Percentiles rank a stretch among this genome's conserved stretches.
These are phyloP conservation scores for Actias luna DNA, from an alignment of 2,888 invertebrate species.

Conservation along the genomic window DNA sequence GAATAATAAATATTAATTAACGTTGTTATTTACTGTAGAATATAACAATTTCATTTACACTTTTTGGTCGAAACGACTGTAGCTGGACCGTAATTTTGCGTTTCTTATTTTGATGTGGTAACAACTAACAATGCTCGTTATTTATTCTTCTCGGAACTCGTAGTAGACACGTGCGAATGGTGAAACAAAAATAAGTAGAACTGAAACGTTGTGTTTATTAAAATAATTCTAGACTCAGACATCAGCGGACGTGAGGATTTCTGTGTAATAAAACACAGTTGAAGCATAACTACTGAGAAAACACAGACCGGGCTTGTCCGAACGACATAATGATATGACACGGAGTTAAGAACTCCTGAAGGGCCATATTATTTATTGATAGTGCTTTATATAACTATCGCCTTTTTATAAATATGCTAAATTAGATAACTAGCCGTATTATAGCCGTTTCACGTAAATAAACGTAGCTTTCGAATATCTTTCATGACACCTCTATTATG, in stretches of 20 bases:
- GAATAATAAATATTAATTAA: background rate
- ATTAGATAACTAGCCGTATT: background rate
- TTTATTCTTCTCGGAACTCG: background rate
- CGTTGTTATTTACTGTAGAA: background rate
- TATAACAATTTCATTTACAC: no score
- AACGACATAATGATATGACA: background rate
- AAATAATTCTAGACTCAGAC: background rate
- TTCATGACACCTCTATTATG: no score
- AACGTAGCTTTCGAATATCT: no score
- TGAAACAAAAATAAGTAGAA: background rate
- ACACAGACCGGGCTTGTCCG: background rate
- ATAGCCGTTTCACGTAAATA: no score
- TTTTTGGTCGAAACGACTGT: background rate
- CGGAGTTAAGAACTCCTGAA: background rate
- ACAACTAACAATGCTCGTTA: background rate
- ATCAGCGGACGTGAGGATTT: background rate
- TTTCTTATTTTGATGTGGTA: background rate
- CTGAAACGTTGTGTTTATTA: background rate
- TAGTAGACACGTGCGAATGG: background rate
- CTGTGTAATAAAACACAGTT: slow-evolving; percentile 7
- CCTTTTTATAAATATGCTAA: background rate
- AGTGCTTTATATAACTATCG: background rate
- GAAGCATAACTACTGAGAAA: slow-evolving; percentile 6
- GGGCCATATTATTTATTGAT: background rate
- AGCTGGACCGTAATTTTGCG: background rate